Base-by-base conservation (phyloP, 2,797 vertebrate genomes). In the Cygnus olor region DNA sequence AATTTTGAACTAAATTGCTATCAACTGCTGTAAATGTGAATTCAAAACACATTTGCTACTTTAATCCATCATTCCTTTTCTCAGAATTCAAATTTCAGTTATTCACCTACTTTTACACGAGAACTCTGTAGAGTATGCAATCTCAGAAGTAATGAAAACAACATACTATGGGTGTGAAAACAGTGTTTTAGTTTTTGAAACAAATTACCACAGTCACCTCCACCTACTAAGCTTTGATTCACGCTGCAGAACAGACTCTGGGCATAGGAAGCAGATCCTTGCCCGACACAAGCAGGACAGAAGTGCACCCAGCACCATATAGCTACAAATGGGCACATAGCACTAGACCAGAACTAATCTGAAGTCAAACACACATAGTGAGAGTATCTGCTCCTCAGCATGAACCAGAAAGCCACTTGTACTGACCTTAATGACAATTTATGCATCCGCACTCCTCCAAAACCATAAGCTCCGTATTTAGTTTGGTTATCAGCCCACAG, bases 201-300 rank as follows among this genome's bases (percentile, higher is more conserved):
- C 4, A 74, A 86, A 66, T n/a, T 32, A 90, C 38, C 18, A 13
- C 57, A 32, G 27, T 9, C 25, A 51, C 11, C 47, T 68, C 53
- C 32, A 73, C 30, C 66, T n/a, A 9, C 1, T 7, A 10, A 71
- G 49, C 44, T 82, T 30, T 57, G 44, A 22, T 68, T 68, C 57
- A 56, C 22, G 25, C 0, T 38, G 24, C 27, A 82, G 30, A 85
- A 61, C 9, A 57, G 36, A 7, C 36, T 65, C 14, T 14, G 56
- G 28, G 60, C 1, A 1, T 0, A 0, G 2, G 1, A 89, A 82
- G 8, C 27, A 61, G 28, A 19, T 6, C 65, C n/a, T 28, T 28
- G 34, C 20, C 36, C 44, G 6, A 82, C 13, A 7, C 14, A 69
- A 57, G 30, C 14, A 22, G 71, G 54, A 56, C 27, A 65, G 30